Evolutionary conservation across 2,888 invertebrate species (phyloP), one percentile per base, ranked within the genome.

Genomic region (Caenorhabditis sp.): DNA sequence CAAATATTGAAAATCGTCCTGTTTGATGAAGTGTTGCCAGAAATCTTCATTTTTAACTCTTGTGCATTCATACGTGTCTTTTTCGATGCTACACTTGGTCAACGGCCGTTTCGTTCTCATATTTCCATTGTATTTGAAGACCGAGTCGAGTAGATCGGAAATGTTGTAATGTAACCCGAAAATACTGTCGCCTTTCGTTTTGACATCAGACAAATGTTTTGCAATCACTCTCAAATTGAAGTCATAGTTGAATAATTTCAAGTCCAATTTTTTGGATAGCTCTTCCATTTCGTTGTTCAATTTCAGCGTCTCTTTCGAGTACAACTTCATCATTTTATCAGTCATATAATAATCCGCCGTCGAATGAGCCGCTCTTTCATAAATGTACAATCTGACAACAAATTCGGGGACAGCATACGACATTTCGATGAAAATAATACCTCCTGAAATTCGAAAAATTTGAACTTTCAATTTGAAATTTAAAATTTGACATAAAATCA

Each of bases 311-410:
- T 71, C 71, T 58, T 71, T 71, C 31, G 24, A 43, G 27, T 71
- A 71, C 60, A 71, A 58, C 23, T 66, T 63, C 23, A 62, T 60
- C 71, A 71, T 71, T 49, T 53, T 21, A 27, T 66, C 64, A 24
- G 59, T 58, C 72, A 72, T 72, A 51, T 72, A 72, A 54, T 63
- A 72, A 27, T 72, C 72, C 0, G 65, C 68, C 0, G 72, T 68
- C 31, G 72, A 64, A 36, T 27, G 27, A 19, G 67, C 64, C 19
- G 72, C 64, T 50, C 72, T 23, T 36, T 67, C 65, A 49, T 68
- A 72, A 61, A 72, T 49, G n/a, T 68, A 63, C n/a, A 68, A 58
- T 1, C 49, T 51, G 21, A 72, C 65, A 5, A 72, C 62, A 31
- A 65, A 64, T 14, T 68, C 72, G 1, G 72, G 72, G 23, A 68